A percentile compares a stretch with the other conserved stretches of the same genome.
These are phyloP conservation scores for Agrypnia vestita DNA, from an alignment of 1,140 invertebrate genomes.

Conservation along the genomic window DNA sequence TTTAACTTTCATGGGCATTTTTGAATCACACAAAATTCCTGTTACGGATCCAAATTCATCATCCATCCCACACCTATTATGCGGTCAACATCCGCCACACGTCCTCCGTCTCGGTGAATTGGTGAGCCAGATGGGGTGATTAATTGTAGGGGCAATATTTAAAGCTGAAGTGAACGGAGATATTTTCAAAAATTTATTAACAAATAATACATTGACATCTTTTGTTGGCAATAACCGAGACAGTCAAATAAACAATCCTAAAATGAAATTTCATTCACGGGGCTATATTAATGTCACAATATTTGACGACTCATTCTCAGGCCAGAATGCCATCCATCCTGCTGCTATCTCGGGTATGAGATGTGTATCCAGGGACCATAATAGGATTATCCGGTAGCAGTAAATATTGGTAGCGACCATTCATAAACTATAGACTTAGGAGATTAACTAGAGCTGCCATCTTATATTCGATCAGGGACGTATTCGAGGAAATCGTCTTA, in stretches of 20 bases:
- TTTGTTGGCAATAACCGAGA: background rate
- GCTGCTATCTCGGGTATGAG: background rate
- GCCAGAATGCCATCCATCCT: background rate
- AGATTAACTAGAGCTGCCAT: conserved; percentile 4
- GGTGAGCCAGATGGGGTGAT: no score
- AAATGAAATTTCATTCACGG: conserved; percentile 32
- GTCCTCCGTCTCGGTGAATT: no score
- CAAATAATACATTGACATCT: background rate
- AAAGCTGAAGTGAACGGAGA: background rate
- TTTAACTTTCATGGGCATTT: no score
- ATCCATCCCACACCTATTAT: no score
- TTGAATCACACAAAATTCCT: no score
- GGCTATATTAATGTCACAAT: conserved; percentile 12
- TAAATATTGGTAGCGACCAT: conserved; percentile 14
- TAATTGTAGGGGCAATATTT: no score
- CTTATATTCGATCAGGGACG: background rate
- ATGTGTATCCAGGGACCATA: conserved; percentile 12
- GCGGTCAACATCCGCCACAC: no score
- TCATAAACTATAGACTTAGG: conserved; percentile 5
- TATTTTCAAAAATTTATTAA: background rate
- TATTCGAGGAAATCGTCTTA: no score
- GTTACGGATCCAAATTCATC: no score
- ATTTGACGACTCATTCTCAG: conserved; percentile 23
- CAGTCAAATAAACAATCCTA: conserved; percentile 1
- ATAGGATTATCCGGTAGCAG: conserved; percentile 39